A percentile compares a stretch with the other conserved stretches of the same genome.
phyloP scores from a whole-genome alignment of 2,113 vertebrate species.

The Polypterus senegalus region DNA sequence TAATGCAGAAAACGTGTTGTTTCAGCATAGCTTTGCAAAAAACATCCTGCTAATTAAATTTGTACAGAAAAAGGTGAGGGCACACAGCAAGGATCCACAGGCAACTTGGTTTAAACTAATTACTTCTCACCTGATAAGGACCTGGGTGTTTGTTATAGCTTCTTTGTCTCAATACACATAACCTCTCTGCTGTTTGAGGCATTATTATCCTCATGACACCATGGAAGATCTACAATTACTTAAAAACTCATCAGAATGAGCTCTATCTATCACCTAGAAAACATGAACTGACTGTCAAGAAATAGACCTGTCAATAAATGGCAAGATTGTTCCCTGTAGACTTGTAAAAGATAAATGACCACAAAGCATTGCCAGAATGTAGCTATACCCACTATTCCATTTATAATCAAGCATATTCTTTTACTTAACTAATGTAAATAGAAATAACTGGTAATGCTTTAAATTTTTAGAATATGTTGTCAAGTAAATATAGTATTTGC shows the following conservation, averaged over 20 bases:
- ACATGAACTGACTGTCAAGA: background rate
- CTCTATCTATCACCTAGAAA: background rate
- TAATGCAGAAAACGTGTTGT: background rate
- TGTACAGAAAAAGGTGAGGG: constrained; percentile 3
- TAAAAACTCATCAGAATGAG: background rate
- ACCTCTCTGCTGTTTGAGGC: background rate
- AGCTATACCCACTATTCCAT: background rate
- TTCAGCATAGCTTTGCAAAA: background rate
- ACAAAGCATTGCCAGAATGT: constrained; percentile 5
- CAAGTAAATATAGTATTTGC: no score
- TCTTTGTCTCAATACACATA: background rate
- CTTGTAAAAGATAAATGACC: background rate
- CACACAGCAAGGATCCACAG: constrained; percentile 1
- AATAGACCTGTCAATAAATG: constrained; percentile 1
- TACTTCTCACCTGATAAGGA: background rate
- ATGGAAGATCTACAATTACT: background rate
- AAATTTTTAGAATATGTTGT: no score
- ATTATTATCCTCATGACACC: background rate
- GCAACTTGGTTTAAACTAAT: constrained; percentile 8
- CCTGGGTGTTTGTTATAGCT: constrained; percentile 1
- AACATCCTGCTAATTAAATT: constrained; percentile 13
- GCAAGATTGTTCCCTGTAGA: constrained; percentile 4
- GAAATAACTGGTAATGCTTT: no score
- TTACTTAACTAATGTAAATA: no score
- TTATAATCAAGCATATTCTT: constrained; percentile 1